phyloP scores from a whole-genome alignment of 2,797 vertebrate species.

The Melanogrammus aeglefinus region DNA sequence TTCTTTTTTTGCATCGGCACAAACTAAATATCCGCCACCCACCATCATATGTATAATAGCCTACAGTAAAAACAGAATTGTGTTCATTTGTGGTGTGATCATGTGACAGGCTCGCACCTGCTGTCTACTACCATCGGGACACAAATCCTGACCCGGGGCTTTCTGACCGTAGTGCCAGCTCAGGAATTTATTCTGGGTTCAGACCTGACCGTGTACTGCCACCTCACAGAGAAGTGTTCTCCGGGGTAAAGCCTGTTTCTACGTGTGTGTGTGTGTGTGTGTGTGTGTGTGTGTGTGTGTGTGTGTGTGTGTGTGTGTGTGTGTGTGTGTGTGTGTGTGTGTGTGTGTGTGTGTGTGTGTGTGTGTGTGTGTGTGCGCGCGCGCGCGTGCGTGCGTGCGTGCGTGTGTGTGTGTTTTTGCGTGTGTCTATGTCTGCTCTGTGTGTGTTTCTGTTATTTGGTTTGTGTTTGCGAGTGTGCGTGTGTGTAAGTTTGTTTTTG shows the following conservation, averaged over 20 bases:
- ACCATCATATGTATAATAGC: neutral
- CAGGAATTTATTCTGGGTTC: conserved; percentile 61
- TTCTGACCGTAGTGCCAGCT: conserved; percentile 55
- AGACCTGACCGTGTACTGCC: conserved; percentile 66
- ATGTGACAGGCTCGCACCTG: conserved; percentile 31
- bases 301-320: neutral
- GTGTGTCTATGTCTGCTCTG: neutral
- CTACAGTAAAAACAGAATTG: neutral
- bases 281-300: conserved; percentile 1
- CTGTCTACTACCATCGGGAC: neutral
- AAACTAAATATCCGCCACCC: neutral
- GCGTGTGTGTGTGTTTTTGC: neutral
- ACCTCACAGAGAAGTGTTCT: neutral
- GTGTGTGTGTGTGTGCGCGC: neutral
- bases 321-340: neutral
- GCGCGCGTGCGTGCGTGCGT: neutral
- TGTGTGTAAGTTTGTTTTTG: no score
- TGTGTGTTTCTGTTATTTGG: neutral
- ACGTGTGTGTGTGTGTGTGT: neutral
- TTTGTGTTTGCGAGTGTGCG: neutral
- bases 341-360: neutral
- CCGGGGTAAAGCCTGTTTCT: neutral
- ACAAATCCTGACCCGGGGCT: conserved; percentile 33
- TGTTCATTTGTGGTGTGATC: neutral
- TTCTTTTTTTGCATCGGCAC: neutral